Evolutionary conservation across 2,888 invertebrate species (phyloP).

Genomic region (Sarcophaga carnaria): DNA sequence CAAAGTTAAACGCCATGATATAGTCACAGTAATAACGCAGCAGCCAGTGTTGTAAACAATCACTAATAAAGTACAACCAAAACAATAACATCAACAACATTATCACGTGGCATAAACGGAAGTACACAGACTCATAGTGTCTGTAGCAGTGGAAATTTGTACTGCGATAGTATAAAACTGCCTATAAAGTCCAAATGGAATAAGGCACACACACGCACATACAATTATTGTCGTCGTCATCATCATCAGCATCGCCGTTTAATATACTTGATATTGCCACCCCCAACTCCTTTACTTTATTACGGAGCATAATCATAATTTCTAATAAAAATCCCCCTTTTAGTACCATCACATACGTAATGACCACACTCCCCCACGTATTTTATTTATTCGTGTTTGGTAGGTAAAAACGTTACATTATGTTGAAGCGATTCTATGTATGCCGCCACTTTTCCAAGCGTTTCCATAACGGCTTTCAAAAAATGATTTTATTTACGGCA

Average conservation of each 20-base stretch:
- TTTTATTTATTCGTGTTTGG: not conserved
- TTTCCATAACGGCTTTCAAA: not conserved
- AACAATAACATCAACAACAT: not conserved
- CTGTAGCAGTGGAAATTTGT: not conserved
- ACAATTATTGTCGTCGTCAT: too few species aligned
- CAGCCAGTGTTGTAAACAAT: slow-evolving; percentile 21
- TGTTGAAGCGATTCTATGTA: too few species aligned
- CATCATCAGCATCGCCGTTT: not conserved
- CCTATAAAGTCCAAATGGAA: not conserved
- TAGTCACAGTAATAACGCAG: not conserved
- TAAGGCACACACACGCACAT: too few species aligned
- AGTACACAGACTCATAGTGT: not conserved
- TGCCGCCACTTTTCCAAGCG: not conserved
- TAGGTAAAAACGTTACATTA: not conserved
- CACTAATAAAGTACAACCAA: slow-evolving; percentile 18
- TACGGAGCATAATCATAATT: slow-evolving; percentile 22
- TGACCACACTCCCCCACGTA: not conserved
- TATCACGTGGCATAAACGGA: not conserved
- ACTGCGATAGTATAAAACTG: not conserved
- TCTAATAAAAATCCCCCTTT: not conserved
- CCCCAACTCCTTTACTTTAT: not conserved
- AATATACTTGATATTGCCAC: not conserved
- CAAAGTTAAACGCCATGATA: too few species aligned
- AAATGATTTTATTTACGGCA: not conserved
- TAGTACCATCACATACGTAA: not conserved